Base-by-base conservation (phyloP, 1,140 invertebrate genomes). In the Scaptodrosophila lebanonensis region DNA sequence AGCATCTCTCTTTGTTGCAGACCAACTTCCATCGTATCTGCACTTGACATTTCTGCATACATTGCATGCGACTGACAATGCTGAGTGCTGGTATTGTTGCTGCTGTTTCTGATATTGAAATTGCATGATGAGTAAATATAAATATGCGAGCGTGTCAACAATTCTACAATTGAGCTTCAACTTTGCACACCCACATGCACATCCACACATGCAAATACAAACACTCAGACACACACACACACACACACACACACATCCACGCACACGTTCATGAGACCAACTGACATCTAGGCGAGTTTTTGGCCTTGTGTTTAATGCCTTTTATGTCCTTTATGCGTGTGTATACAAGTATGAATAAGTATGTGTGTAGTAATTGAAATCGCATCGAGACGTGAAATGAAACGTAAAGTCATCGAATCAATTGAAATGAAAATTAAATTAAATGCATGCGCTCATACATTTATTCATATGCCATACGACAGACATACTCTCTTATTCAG, bases 391-490 rank as follows among this genome's bases (percentile, higher is more conserved):
- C 76, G 69, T 82, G 69, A 82, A 82, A 82, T 82, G 75, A 82
- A 82, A 82, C 75, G 75, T 82, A 75, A 82, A 82, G 76, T 82
- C 75, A 82, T 82, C 66, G 75, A 82, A 82, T 82, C 75, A 82
- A 82, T 82, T 75, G 69, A 82, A 82, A 82, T 82, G 75, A 82
- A 82, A 82, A 82, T 82, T 82, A 82, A 82, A 82, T 82, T 82
- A 82, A 82, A 82, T 82, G 75, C 76, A 70, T 66, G 48, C 75
- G 50, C 66, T 70, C 69, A 79, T 79, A 79, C 75, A 79, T 77
- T 72, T 73, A 79, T 77, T 77, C 73, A 77, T 77, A 73, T 77
- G 27, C 52, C 54, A 5, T 25, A 40, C 39, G 51, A 39, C 48
- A 40, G 5, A 59, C 44, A 56, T 25, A 29, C 42, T 33, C 16